These are phyloP conservation scores for Sylvilagus bachmani DNA, from an alignment of 2,113 vertebrate genomes.

Conservation along the genomic window DNA sequence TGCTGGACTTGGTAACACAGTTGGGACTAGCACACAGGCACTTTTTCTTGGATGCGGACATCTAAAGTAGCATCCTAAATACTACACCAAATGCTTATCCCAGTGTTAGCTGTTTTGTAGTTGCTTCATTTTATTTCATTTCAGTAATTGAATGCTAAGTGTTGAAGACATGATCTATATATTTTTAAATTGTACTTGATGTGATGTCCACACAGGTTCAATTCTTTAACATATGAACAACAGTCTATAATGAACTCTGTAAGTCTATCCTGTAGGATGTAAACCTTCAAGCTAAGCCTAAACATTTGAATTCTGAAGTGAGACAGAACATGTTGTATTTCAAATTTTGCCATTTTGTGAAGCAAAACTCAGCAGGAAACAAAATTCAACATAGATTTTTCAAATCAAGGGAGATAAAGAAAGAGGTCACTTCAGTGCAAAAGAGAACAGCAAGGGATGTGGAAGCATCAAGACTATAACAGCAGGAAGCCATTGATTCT, in stretches of 20 bases:
- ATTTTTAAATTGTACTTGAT: background rate
- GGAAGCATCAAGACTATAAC: background rate
- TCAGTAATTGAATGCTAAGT: background rate
- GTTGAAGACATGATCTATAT: background rate
- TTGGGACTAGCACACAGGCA: too few species aligned
- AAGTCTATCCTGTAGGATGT: rapidly evolving
- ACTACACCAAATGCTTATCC: too few species aligned
- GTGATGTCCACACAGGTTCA: background rate
- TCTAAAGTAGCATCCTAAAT: too few species aligned
- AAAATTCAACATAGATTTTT: background rate
- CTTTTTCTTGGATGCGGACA: too few species aligned
- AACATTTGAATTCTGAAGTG: background rate
- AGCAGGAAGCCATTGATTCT: background rate
- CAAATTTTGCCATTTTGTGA: background rate
- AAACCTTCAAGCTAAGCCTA: background rate
- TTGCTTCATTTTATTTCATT: background rate
- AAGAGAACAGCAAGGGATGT: background rate
- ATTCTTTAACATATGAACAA: background rate
- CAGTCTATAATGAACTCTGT: background rate
- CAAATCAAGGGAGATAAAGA: background rate
- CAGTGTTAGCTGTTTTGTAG: background rate
- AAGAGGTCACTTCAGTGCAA: background rate
- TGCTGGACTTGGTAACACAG: too few species aligned
- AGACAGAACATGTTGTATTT: background rate
- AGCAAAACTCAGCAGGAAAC: background rate